These are phyloP conservation scores for Corynorhinus townsendii DNA, from an alignment of 2,113 vertebrate genomes.

Conservation along the genomic window DNA sequence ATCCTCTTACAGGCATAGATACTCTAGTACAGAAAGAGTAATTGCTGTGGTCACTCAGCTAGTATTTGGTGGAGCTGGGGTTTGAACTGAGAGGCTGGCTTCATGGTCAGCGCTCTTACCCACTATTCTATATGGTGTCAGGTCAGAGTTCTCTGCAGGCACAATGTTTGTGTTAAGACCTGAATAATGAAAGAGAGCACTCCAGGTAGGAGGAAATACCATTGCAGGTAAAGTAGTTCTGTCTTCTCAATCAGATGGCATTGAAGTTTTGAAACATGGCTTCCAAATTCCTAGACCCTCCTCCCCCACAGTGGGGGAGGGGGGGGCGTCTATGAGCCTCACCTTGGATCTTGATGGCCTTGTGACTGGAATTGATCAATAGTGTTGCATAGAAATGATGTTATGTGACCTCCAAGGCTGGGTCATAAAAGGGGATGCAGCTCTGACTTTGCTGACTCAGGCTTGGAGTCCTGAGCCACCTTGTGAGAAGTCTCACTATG, in stretches of 20 bases:
- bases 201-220: not conserved
- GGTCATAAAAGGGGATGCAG: not conserved
- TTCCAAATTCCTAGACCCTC: not conserved
- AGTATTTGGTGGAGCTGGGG: not conserved
- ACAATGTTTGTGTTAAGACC: not conserved
- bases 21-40: not conserved
- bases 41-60: not conserved
- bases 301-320: not conserved
- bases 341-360: not conserved
- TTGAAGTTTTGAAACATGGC: not conserved
- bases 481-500: not conserved
- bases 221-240: not conserved
- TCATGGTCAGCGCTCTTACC: not conserved
- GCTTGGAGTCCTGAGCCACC: not conserved
- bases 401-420: not conserved
- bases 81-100: not conserved
- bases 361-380: not conserved
- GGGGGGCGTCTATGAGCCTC: not conserved
- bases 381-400: not conserved
- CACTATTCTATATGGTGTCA: not conserved
- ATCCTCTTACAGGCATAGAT: not conserved
- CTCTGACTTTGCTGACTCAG: not conserved
- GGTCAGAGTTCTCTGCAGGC: not conserved
- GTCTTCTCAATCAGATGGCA: not conserved
- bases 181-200: not conserved